Evolutionary conservation across 2,888 invertebrate species (phyloP).

Genomic region (Sarcophaga caerulescens): DNA sequence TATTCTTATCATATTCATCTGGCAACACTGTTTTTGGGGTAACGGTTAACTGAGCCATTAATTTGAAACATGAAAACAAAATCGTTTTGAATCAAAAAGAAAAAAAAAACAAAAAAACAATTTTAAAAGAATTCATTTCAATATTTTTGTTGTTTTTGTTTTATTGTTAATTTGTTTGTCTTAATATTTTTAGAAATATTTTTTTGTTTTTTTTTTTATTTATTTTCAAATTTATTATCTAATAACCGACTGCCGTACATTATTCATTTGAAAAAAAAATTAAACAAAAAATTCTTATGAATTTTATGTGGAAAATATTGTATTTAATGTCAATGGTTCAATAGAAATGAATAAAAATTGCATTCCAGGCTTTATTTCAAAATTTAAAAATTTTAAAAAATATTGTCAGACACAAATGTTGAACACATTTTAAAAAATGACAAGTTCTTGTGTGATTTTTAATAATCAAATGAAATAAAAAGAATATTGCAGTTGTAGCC

Average conservation of each 20-base stretch:
- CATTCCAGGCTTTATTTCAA: too few relatives aligned
- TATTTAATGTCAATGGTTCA: too few relatives aligned
- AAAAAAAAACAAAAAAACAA: not conserved
- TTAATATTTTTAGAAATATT: constrained; percentile 49
- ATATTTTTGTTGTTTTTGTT: constrained; percentile 21
- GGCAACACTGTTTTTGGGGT: constrained; percentile 31
- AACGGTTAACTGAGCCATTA: constrained; percentile 37
- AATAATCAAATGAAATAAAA: too few relatives aligned
- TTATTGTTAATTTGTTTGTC: constrained; percentile 31
- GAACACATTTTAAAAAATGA: too few relatives aligned
- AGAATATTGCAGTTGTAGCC: too few relatives aligned
- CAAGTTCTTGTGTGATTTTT: too few relatives aligned
- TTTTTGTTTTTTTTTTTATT: not conserved
- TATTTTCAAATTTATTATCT: constrained; percentile 37
- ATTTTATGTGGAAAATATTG: too few relatives aligned
- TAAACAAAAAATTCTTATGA: too few relatives aligned
- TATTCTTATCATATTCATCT: constrained; percentile 22
- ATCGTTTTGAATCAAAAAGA: constrained; percentile 34
- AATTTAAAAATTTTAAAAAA: too few relatives aligned
- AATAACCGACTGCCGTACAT: not conserved
- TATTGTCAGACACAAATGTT: too few relatives aligned
- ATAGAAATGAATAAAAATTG: too few relatives aligned
- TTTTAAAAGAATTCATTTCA: not conserved
- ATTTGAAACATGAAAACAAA: constrained; percentile 46
- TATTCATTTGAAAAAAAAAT: too few relatives aligned